These are phyloP conservation scores for Brachystomella parvula DNA, from an alignment of 1,140 invertebrate species.

Conservation along the genomic window DNA sequence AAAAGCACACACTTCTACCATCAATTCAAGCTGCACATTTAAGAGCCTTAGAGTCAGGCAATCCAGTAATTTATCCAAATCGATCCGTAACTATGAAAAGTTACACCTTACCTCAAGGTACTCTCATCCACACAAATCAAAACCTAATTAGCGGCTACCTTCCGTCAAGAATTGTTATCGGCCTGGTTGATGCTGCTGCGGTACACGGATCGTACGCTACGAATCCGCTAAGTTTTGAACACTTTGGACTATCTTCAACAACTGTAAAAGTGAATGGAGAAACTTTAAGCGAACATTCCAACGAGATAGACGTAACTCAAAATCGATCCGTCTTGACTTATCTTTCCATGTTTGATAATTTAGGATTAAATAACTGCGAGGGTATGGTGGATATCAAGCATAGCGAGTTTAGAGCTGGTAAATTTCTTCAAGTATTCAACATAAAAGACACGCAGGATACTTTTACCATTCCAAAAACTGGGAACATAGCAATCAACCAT, in stretches of 20 bases:
- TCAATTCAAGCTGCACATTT: conserved; percentile 18
- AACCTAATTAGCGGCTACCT: conserved; percentile 28
- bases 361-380: conserved; percentile 8
- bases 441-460: conserved; percentile 14
- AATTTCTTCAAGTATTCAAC: conserved; percentile 19
- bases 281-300: background rate
- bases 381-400: conserved; percentile 13
- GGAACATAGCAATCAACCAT: conserved; percentile 20
- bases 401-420: conserved; percentile 13
- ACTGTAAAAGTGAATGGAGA: conserved; percentile 23
- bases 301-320: conserved; percentile 13
- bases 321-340: conserved; percentile 13
- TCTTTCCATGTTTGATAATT: conserved; percentile 15
- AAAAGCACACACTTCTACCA: conserved; percentile 9
- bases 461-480: conserved; percentile 14
- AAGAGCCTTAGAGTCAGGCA: conserved; percentile 1
- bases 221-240: conserved; percentile 28
- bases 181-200: conserved; percentile 13
- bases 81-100: conserved; percentile 25
- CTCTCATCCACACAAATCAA: conserved; percentile 20
- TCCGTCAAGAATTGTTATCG: conserved; percentile 26
- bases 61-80: conserved; percentile 13
- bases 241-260: conserved; percentile 19
- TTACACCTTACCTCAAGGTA: conserved; percentile 23
- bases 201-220: conserved; percentile 24